Percentiles rank a stretch among this genome's conserved stretches.
Conservation (phyloP, 2,888 invertebrate genomes). For the Tetragonisca angustula region DNA sequence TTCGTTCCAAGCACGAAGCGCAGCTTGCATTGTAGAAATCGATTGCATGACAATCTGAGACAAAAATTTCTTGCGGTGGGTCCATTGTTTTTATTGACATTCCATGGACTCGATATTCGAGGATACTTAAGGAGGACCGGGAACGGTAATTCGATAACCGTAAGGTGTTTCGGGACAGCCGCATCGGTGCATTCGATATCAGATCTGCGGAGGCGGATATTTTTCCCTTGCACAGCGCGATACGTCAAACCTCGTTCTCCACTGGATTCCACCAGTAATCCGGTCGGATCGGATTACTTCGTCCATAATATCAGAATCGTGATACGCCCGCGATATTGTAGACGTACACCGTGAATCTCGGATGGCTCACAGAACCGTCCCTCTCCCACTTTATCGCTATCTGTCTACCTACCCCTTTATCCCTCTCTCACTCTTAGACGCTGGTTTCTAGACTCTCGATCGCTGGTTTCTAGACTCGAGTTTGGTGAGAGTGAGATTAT, state of each 20-base stretch:
- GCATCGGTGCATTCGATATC: constrained; percentile 67
- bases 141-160: constrained; percentile 70
- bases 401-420: background rate
- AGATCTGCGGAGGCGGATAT: constrained; percentile 66
- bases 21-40: background rate
- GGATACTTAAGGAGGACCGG: constrained; percentile 60
- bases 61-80: constrained; percentile 53
- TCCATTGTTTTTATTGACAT: constrained; percentile 61
- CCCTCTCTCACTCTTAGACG: background rate
- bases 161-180: constrained; percentile 65
- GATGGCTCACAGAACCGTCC: constrained; percentile 18
- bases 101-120: constrained; percentile 55
- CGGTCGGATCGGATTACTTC: constrained; percentile 67
- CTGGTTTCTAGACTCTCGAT: no score
- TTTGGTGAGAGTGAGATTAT: no score
- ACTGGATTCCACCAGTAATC: constrained; percentile 60
- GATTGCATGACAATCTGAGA: constrained; percentile 27
- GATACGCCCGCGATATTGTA: constrained; percentile 60
- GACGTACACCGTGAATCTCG: constrained; percentile 29
- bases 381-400: no score
- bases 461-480: no score
- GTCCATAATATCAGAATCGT: constrained; percentile 63
- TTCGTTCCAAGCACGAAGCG: background rate
- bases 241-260: constrained; percentile 64
- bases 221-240: constrained; percentile 56